A percentile compares a stretch with the other conserved stretches of the same genome.
phyloP scores from a whole-genome alignment of 1,140 invertebrate genomes.

The Euwallacea similis region DNA sequence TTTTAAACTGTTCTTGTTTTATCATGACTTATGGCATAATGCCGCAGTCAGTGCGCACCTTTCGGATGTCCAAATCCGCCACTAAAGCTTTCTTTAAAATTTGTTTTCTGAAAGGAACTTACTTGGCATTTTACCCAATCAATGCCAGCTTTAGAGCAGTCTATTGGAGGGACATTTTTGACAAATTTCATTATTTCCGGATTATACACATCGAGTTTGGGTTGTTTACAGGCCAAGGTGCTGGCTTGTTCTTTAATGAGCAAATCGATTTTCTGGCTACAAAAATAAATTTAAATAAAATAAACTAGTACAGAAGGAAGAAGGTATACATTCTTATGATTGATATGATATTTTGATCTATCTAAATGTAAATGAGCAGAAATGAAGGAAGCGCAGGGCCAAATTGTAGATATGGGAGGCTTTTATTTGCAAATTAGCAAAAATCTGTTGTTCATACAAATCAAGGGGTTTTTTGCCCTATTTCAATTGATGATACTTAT shows the following conservation, averaged over 20 bases:
- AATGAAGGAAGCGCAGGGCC: background rate
- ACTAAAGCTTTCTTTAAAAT: background rate
- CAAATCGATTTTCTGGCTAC: slow-evolving; percentile 40
- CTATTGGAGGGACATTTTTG: slow-evolving; percentile 60
- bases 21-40: background rate
- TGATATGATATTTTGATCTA: background rate
- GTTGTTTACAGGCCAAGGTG: slow-evolving; percentile 61
- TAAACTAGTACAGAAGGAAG: background rate
- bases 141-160: slow-evolving; percentile 60
- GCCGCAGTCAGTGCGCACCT: background rate
- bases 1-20: background rate
- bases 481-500: no score
- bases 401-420: background rate
- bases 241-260: slow-evolving; percentile 39
- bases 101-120: slow-evolving; percentile 5
- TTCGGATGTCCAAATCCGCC: background rate
- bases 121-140: slow-evolving; percentile 63
- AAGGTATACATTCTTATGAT: background rate
- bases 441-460: no score
- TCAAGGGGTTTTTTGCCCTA: no score
- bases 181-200: slow-evolving; percentile 72
- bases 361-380: background rate
- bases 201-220: slow-evolving; percentile 65
- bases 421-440: no score
- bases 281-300: slow-evolving; percentile 21